Conservation (phyloP, 35 echinoderm and acorn worm species). For the Anneissia japonica region DNA sequence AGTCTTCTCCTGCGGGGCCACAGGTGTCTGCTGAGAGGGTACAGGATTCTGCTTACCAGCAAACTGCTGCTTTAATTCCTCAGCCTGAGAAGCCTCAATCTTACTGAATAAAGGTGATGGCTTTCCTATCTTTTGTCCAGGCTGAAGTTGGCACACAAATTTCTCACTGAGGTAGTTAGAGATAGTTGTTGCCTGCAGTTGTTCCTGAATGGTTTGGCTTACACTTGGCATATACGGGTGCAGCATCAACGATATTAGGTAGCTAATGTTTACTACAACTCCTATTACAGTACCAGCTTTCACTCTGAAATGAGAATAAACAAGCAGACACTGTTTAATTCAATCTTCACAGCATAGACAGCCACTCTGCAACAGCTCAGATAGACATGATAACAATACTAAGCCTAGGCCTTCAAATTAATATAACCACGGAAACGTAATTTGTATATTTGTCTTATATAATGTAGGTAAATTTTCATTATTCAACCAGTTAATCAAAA, state of each 20-base stretch:
- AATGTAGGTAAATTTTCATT: no score
- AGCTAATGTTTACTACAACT: conserved; percentile 68
- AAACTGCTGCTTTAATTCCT: conserved; percentile 62
- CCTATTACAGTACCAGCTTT: conserved; percentile 69
- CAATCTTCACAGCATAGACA: background rate
- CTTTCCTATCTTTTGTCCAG: conserved; percentile 87
- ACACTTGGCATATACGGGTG: conserved; percentile 84
- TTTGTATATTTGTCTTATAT: no score
- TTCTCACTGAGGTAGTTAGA: conserved; percentile 62
- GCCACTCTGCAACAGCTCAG: background rate
- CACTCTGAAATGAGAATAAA: conserved; percentile 14
- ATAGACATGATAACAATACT: background rate
- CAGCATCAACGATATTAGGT: conserved; percentile 74
- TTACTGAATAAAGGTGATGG: conserved; percentile 77
- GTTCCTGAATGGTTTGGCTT: conserved; percentile 64
- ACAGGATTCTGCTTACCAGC: conserved; percentile 44
- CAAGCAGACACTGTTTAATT: background rate
- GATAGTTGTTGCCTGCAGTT: conserved; percentile 52
- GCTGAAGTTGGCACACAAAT: conserved; percentile 61
- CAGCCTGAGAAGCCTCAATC: conserved; percentile 54
- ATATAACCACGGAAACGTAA: no score
- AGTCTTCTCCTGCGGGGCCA: background rate
- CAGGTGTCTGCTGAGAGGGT: conserved; percentile 16
- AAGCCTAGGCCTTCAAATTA: background rate
- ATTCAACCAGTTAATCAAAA: no score